Conservation (phyloP, 2,113 vertebrate genomes). For the Dipodomys spectabilis region DNA sequence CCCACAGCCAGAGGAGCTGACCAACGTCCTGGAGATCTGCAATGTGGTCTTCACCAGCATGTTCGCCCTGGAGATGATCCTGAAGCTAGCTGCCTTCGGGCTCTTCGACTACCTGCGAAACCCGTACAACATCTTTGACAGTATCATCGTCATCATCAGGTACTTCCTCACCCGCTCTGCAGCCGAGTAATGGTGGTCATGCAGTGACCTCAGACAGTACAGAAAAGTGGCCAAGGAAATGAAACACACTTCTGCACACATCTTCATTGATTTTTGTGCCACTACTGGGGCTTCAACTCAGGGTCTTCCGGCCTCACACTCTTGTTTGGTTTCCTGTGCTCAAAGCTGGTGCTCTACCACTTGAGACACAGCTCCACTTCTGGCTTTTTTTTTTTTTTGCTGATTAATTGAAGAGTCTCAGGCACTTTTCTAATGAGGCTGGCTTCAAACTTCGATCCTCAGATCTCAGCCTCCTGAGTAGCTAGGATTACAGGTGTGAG, state of each 20-base stretch:
- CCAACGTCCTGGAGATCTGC: constrained; percentile 97
- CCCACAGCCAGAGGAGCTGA: constrained; percentile 95
- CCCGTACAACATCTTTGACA: constrained; percentile 98
- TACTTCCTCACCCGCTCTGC: constrained; percentile 33
- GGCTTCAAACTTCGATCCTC: too few species aligned
- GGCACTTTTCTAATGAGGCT: too few species aligned
- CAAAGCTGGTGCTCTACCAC: too few species aligned
- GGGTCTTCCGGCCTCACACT: too few species aligned
- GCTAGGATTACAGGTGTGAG: too few species aligned
- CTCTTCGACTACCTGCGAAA: constrained; percentile 96
- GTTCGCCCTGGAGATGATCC: constrained; percentile 99
- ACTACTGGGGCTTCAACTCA: too few species aligned
- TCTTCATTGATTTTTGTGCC: too few species aligned
- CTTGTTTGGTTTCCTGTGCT: too few species aligned
- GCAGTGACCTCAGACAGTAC: accelerated
- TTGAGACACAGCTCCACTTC: too few species aligned
- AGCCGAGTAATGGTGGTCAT: accelerated
- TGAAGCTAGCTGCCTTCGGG: constrained; percentile 96
- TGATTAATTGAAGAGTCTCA: too few species aligned
- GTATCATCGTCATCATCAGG: constrained; percentile 99
- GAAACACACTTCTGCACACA: background rate
- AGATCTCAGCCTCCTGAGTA: too few species aligned
- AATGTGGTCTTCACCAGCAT: constrained; percentile 99
- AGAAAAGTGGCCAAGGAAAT: background rate
- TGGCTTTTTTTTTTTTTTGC: too few species aligned